A percentile compares a stretch with the other conserved stretches of the same genome.
Conservation (phyloP, 2,797 vertebrate genomes). For the Sparus aurata region DNA sequence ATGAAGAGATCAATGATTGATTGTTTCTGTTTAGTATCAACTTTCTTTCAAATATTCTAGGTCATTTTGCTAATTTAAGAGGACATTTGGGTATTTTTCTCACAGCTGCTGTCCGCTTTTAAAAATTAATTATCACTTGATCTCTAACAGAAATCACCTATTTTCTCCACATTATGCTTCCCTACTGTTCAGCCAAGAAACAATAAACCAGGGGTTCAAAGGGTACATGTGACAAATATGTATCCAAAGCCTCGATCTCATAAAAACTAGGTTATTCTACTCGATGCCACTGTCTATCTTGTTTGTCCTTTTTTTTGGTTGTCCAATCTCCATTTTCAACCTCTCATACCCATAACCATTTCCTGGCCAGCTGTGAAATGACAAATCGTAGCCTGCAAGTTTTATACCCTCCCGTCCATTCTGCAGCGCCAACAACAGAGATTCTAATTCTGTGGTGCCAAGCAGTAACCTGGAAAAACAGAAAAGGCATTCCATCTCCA, state of each 20-base stretch:
- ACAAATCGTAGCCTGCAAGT: constrained; percentile 46
- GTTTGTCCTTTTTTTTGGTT: constrained; percentile 22
- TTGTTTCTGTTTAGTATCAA: background rate
- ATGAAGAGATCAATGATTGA: background rate
- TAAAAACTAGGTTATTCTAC: constrained; percentile 40
- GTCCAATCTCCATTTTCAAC: constrained; percentile 35
- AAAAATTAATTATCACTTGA: no score
- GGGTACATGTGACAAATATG: constrained; percentile 10
- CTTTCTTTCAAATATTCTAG: background rate
- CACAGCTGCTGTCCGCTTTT: no score
- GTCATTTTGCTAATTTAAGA: background rate
- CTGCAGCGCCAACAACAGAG: constrained; percentile 36
- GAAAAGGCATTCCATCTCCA: constrained; percentile 50
- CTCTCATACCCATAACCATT: constrained; percentile 25
- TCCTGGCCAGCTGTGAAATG: constrained; percentile 51
- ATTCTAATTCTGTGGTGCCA: constrained; percentile 51
- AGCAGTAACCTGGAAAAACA: constrained; percentile 51
- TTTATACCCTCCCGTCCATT: constrained; percentile 22
- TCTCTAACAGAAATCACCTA: background rate
- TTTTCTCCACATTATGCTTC: background rate
- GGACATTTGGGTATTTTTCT: background rate
- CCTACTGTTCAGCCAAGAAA: background rate
- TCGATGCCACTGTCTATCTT: constrained; percentile 25
- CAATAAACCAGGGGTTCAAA: constrained; percentile 7
- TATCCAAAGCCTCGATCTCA: constrained; percentile 36